These are phyloP conservation scores for Drosophila birchii DNA, from an alignment of 2,888 invertebrate genomes.

Conservation along the genomic window DNA sequence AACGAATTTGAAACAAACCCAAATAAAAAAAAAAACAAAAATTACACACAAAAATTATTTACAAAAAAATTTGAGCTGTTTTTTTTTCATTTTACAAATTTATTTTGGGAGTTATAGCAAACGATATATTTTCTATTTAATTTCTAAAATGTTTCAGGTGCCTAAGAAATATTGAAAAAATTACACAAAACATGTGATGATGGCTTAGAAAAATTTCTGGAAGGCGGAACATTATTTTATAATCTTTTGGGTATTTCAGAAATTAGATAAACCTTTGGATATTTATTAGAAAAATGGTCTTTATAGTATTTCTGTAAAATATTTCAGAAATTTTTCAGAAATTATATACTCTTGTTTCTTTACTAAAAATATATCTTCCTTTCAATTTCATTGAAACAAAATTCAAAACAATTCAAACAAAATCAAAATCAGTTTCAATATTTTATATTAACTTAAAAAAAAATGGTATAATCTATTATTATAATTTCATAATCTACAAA, in stretches of 20 bases:
- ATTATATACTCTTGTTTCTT: background rate
- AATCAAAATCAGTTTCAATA: background rate
- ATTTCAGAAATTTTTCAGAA: background rate
- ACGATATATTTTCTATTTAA: background rate
- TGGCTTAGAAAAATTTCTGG: background rate
- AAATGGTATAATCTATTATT: background rate
- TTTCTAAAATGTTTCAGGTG: background rate
- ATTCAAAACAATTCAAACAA: background rate
- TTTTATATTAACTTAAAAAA: background rate
- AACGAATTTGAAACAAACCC: constrained; percentile 78
- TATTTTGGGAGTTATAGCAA: background rate
- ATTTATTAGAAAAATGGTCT: background rate
- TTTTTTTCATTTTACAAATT: constrained; percentile 1
- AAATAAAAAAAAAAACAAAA: constrained; percentile 67
- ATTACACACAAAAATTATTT: constrained; percentile 55
- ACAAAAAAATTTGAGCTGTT: constrained; percentile 38
- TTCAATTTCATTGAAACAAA: background rate
- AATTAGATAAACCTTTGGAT: background rate
- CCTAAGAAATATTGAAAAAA: background rate
- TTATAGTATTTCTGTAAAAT: background rate
- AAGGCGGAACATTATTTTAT: background rate
- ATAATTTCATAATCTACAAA: background rate
- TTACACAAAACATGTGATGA: accelerated
- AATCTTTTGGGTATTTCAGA: background rate
- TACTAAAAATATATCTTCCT: background rate